Conservation (phyloP, 2,113 vertebrate genomes). For the Scolopax mira region DNA sequence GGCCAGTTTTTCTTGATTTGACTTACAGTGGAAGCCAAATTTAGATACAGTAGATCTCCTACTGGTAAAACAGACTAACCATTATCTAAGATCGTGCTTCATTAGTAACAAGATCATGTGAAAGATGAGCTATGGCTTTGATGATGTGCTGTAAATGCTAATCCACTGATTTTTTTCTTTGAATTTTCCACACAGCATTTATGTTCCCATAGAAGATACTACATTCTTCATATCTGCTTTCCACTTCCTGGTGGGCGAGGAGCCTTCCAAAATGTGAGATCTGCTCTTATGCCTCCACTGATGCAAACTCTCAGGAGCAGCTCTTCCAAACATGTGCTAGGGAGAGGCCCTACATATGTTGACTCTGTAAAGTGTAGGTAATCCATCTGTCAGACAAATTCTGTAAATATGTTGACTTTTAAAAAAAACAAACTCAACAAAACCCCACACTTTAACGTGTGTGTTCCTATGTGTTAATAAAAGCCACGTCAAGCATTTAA, state of each 20-base stretch:
- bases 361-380: conserved; percentile 51
- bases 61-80: not conserved
- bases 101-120: not conserved
- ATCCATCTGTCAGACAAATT: not conserved
- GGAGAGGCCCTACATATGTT: conserved; percentile 70
- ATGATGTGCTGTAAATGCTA: not conserved
- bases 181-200: not conserved
- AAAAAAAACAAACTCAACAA: not conserved
- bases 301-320: conserved; percentile 69
- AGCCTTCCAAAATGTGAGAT: conserved; percentile 67
- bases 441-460: not conserved
- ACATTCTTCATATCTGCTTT: not conserved
- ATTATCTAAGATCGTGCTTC: not conserved
- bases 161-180: not conserved
- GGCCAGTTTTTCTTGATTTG: not conserved
- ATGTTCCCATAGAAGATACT: not conserved
- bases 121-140: not conserved
- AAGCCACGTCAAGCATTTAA: not conserved
- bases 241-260: conserved; percentile 62
- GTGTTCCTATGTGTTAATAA: not conserved
- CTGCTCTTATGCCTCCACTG: conserved; percentile 73
- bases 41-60: not conserved
- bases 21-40: not conserved
- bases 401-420: not conserved
- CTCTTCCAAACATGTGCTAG: conserved; percentile 57